These are phyloP conservation scores for Pluvianellus socialis DNA, from an alignment of 2,113 vertebrate genomes.

Conservation along the genomic window DNA sequence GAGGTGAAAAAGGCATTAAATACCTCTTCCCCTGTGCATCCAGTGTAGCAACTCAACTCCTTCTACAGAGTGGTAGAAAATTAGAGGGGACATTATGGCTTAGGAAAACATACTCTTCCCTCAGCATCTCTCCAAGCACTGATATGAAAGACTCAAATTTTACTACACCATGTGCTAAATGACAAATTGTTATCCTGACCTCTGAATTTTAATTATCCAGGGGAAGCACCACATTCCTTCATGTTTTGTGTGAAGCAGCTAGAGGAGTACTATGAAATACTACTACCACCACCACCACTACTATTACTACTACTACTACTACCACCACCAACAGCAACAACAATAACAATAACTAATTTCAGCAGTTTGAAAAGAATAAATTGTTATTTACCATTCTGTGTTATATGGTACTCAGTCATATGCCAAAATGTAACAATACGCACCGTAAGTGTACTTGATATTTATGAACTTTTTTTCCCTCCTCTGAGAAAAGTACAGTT, in stretches of 20 bases:
- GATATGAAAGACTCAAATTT: background rate
- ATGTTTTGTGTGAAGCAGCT: background rate
- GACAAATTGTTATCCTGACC: background rate
- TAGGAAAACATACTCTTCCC: background rate
- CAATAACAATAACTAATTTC: background rate
- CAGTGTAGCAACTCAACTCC: background rate
- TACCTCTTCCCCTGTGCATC: no score
- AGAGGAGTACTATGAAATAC: background rate
- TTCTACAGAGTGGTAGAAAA: background rate
- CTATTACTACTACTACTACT: no score
- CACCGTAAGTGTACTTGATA: background rate
- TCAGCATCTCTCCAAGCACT: background rate
- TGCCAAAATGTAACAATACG: background rate
- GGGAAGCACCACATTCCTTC: background rate
- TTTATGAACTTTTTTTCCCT: background rate
- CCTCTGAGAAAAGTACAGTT: background rate
- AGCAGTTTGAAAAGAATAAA: background rate
- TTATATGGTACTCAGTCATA: background rate
- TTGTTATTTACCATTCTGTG: background rate
- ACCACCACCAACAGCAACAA: background rate
- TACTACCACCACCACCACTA: no score
- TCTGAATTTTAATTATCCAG: background rate
- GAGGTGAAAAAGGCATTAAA: no score
- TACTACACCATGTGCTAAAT: background rate
- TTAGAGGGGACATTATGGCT: fast-evolving